phyloP scores from a whole-genome alignment of 2,113 vertebrate genomes.

The Trematomus loennbergii region DNA sequence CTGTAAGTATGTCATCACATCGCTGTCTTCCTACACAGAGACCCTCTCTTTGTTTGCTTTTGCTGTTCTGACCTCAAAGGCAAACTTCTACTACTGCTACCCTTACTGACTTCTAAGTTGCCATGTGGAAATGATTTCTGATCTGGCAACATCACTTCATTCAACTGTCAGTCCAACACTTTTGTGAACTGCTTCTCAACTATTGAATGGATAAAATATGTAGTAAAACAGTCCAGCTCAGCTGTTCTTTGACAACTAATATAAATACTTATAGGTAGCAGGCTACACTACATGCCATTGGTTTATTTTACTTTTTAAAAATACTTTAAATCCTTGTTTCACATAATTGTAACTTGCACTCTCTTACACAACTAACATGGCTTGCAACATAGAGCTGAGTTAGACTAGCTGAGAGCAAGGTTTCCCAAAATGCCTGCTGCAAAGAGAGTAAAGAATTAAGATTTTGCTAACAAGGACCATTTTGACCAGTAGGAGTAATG shows the following conservation, averaged over 20 bases:
- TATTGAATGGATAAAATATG: not conserved
- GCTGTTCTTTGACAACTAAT: not conserved
- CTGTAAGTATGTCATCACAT: not conserved
- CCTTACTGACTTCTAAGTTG: not conserved
- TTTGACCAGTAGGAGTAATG: not conserved
- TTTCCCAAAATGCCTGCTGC: not conserved
- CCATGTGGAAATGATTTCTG: not conserved
- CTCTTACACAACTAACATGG: not conserved
- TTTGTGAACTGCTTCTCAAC: not conserved
- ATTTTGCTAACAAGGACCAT: not conserved
- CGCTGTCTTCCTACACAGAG: conserved; percentile 3
- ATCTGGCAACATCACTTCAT: not conserved
- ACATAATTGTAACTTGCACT: not conserved
- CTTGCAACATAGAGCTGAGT: not conserved
- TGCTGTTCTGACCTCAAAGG: conserved; percentile 33
- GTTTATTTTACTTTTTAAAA: not conserved
- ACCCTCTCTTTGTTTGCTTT: conserved; percentile 24
- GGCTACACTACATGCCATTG: not conserved
- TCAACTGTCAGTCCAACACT: not conserved
- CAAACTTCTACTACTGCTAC: conserved; percentile 28
- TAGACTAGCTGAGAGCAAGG: not conserved
- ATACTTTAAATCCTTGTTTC: not conserved
- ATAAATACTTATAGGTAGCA: not conserved
- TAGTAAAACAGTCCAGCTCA: not conserved
- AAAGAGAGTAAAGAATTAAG: not conserved